Conservation (phyloP, 2,113 vertebrate genomes). For the Trematocara variabile region DNA sequence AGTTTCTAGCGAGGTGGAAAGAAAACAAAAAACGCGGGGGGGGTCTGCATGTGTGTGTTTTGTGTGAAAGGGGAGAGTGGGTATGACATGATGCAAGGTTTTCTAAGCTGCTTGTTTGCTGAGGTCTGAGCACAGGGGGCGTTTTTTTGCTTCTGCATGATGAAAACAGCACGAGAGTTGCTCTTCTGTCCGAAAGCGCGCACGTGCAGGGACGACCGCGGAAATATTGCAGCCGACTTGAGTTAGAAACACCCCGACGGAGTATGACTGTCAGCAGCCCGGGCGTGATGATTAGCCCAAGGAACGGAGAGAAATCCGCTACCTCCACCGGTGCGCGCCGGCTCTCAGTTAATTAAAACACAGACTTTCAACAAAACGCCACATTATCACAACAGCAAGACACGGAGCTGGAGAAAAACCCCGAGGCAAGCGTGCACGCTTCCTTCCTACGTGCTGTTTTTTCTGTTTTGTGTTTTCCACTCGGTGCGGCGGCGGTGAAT, state of each 20-base stretch:
- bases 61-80: background rate
- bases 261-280: conserved; percentile 10
- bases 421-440: background rate
- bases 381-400: conserved; percentile 45
- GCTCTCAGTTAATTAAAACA: conserved; percentile 61
- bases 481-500: background rate
- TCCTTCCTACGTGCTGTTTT: background rate
- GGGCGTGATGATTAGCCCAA: conserved; percentile 25
- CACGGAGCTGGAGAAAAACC: conserved; percentile 25
- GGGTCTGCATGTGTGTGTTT: background rate
- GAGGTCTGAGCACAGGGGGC: background rate
- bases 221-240: background rate
- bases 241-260: background rate
- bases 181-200: background rate
- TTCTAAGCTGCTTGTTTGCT: conserved; percentile 39
- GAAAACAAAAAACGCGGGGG: fast-evolving
- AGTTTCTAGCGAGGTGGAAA: background rate
- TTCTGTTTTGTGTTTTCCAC: background rate
- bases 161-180: background rate
- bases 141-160: background rate
- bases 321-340: conserved; percentile 7
- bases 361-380: conserved; percentile 48
- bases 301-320: background rate
- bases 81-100: conserved; percentile 36
- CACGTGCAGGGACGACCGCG: background rate